Evolutionary conservation across 2,797 vertebrate species (phyloP).

Genomic region (Mormyrops attenuatus): DNA sequence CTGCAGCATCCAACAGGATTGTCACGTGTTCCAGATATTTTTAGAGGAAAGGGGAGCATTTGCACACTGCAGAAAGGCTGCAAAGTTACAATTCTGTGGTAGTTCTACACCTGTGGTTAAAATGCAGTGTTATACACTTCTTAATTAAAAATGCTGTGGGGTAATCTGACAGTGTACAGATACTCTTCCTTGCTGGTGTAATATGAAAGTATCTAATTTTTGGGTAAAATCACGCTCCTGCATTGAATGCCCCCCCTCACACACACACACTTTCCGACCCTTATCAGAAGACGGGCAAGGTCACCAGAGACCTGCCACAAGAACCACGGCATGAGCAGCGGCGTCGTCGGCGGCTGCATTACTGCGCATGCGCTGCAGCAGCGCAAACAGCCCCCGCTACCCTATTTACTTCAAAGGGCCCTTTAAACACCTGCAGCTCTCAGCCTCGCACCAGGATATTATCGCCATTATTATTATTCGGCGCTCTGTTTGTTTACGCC

Average conservation of each 20-base stretch:
- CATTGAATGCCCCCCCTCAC: neutral
- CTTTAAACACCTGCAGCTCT: constrained; percentile 29
- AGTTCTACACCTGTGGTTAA: neutral
- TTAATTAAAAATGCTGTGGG: neutral
- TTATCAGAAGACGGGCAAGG: neutral
- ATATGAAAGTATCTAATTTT: neutral
- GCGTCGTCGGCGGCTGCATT: neutral
- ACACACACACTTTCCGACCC: neutral
- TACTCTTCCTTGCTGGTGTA: neutral
- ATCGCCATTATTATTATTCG: constrained; percentile 1
- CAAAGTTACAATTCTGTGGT: neutral
- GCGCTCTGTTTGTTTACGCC: neutral
- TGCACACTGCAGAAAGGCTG: neutral
- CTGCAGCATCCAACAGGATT: neutral
- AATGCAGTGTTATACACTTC: neutral
- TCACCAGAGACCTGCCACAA: neutral
- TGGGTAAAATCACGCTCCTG: neutral
- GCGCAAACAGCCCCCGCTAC: neutral
- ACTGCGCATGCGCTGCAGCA: neutral
- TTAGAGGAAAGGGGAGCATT: neutral
- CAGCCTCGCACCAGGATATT: constrained; percentile 12
- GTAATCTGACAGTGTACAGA: neutral
- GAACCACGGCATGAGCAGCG: neutral
- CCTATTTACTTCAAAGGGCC: constrained; percentile 30
- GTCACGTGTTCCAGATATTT: neutral